These are phyloP conservation scores for Bubalus kerabau DNA, from an alignment of 2,113 vertebrate species.

Conservation along the genomic window DNA sequence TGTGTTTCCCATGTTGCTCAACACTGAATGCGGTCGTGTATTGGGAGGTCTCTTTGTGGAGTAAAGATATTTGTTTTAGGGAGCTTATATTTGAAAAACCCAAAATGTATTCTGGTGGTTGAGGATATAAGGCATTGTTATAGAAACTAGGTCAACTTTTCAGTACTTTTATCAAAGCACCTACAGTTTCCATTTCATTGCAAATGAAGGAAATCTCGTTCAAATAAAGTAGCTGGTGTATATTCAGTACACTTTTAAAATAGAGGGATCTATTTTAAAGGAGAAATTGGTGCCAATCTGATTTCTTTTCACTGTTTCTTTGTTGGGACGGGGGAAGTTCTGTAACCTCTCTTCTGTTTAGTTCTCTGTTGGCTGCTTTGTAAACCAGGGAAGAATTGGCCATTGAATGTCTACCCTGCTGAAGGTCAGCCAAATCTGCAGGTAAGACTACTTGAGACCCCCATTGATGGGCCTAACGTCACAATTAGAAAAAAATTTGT, in stretches of 20 bases:
- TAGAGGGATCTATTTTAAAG: constrained; percentile 58
- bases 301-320: constrained; percentile 54
- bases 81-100: constrained; percentile 51
- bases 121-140: constrained; percentile 51
- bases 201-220: constrained; percentile 54
- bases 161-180: constrained; percentile 61
- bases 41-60: neutral
- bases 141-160: constrained; percentile 67
- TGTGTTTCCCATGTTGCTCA: neutral
- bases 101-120: constrained; percentile 51
- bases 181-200: constrained; percentile 60
- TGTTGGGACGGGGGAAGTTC: constrained; percentile 45
- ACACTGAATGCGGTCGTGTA: neutral
- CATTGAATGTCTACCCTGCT: neutral
- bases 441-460: neutral
- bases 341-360: constrained; percentile 7
- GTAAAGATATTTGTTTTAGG: constrained; percentile 45
- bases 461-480: neutral
- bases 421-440: neutral
- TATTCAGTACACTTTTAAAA: constrained; percentile 64
- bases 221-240: constrained; percentile 62
- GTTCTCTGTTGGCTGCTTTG: neutral
- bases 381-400: constrained; percentile 40
- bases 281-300: constrained; percentile 59
- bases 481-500: neutral